Evolutionary conservation across 2,888 invertebrate genomes (phyloP), one percentile per base, ranked within the genome.

Genomic region (Drosophila subquinaria): DNA sequence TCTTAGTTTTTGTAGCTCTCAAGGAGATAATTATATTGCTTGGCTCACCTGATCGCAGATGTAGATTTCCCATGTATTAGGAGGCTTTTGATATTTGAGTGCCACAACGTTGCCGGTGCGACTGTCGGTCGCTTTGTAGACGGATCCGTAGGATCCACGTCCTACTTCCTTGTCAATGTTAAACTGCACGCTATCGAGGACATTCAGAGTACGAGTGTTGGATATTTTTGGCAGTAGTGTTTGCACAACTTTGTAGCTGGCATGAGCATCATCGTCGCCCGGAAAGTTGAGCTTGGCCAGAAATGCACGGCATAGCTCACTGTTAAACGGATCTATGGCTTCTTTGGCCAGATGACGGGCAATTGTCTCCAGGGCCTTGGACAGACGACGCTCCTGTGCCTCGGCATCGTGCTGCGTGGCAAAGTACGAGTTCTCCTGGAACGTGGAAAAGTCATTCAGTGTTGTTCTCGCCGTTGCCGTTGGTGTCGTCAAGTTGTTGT

Each of bases 41-140:
- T 1, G n/a, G 48, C 68, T 67, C 27, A 91, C 91, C 83, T 92
- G 91, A 88, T 92, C 92, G 88, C 97, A 97, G 88, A 99, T 97
- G 91, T 99, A 98, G 91, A 96, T 97, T 92, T 99, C 98, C 98
- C 98, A 99, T 47, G 95, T 95, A 92, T 97, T 97, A 56, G 97
- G 95, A 0, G 98, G 97, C 91, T 96, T 97, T 93, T 98, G 97
- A 81, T 96, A 95, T 94, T 98, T 97, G n/a, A 97, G 94, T 30
- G 97, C 97, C 57, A 96, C 96, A 17, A 92, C 87, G 33, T 88
- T 89, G 4, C 92, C 92, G 1, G 91, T 91, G 20, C 89, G 87
- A 6, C 82, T 71, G 64, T 93, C 92, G 0, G 91, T 87, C 2
- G 93, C 93, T 50, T 93, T 93, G 87, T 95, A 96, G 23, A 97